phyloP scores from a whole-genome alignment of 2,888 invertebrate genomes.

The Drosophila merina region DNA sequence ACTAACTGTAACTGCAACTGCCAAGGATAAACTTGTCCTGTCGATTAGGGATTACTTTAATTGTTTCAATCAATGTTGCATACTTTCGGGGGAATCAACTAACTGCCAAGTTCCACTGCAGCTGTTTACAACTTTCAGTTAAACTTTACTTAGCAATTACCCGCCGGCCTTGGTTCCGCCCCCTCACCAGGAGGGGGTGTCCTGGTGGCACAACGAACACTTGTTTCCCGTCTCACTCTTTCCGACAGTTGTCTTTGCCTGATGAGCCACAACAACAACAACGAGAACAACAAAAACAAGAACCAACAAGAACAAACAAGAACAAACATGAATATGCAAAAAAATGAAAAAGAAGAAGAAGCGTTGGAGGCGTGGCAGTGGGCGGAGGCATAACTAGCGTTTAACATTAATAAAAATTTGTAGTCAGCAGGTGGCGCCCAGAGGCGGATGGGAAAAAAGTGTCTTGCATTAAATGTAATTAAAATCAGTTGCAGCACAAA shows the following conservation, averaged over 20 bases:
- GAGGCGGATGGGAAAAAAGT: slow-evolving; percentile 11
- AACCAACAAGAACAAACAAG: slow-evolving; percentile 24
- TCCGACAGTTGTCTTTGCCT: slow-evolving; percentile 33
- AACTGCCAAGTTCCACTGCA: slow-evolving; percentile 15
- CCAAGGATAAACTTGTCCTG: slow-evolving; percentile 31
- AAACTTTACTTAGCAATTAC: slow-evolving; percentile 41
- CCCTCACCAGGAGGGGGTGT: no score
- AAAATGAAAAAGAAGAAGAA: neutral
- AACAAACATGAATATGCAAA: slow-evolving; percentile 49
- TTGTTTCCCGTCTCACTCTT: neutral
- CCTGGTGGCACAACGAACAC: no score
- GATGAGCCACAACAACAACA: slow-evolving; percentile 25
- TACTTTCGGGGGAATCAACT: slow-evolving; percentile 36
- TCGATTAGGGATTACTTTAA: slow-evolving; percentile 43
- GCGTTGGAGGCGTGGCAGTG: slow-evolving; percentile 14
- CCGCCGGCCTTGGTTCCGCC: neutral
- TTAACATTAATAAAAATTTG: slow-evolving; percentile 57
- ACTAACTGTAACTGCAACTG: neutral
- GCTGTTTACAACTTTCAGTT: slow-evolving; percentile 37
- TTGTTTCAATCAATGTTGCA: slow-evolving; percentile 44
- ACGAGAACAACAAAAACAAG: no score
- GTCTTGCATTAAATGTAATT: slow-evolving; percentile 55
- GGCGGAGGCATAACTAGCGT: slow-evolving; percentile 50
- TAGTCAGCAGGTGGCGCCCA: slow-evolving; percentile 42
- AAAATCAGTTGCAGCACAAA: slow-evolving; percentile 46